These are phyloP conservation scores for Anoura caudifer DNA, from an alignment of 2,113 vertebrate species.

Conservation along the genomic window DNA sequence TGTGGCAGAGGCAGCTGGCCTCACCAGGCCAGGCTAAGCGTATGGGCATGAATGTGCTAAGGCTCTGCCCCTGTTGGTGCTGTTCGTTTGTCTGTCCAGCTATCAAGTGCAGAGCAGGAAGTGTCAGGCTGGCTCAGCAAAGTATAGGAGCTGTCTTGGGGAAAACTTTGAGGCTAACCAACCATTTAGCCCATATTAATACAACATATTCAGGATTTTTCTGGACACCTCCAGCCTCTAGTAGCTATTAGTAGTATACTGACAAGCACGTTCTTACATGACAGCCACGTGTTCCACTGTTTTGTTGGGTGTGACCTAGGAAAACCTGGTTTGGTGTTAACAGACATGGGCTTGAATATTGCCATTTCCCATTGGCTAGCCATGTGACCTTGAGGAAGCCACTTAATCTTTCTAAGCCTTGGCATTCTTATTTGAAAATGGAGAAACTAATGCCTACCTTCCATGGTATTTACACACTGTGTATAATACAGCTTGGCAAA, in stretches of 20 bases:
- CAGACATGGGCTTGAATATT: neutral
- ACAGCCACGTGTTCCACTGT: neutral
- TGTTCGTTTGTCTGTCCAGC: neutral
- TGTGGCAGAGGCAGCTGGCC: neutral
- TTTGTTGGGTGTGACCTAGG: neutral
- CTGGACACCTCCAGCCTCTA: neutral
- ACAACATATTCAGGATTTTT: neutral
- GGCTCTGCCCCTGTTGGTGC: neutral
- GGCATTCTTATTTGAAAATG: neutral
- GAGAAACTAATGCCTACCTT: neutral
- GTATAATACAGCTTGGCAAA: neutral
- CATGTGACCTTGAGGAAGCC: neutral
- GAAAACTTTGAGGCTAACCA: neutral
- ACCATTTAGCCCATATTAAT: neutral
- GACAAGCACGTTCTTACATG: neutral
- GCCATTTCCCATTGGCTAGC: neutral
- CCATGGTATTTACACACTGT: fast-evolving
- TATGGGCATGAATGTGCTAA: neutral
- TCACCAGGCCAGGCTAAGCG: too few relatives aligned
- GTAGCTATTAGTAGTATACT: neutral
- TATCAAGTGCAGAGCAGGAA: neutral
- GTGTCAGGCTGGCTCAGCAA: neutral
- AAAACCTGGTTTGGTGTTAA: neutral
- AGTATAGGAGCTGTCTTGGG: neutral
- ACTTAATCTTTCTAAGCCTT: neutral